These are phyloP conservation scores for Struthio camelus DNA, from an alignment of 2,113 vertebrate genomes.

Conservation along the genomic window DNA sequence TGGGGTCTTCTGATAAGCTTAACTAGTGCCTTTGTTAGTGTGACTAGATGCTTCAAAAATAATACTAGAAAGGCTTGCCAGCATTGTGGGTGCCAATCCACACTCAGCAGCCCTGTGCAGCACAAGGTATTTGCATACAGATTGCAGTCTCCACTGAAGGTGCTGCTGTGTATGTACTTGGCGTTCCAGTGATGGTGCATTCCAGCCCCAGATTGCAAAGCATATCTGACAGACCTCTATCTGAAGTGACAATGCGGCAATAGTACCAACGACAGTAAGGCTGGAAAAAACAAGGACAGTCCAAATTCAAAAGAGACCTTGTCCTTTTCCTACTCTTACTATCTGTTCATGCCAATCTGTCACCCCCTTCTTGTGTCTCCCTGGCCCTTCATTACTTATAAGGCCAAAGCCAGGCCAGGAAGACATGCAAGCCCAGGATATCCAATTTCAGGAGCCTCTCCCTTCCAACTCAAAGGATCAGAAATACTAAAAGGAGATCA, in stretches of 20 bases:
- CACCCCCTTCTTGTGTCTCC: not conserved
- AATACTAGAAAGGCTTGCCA: not conserved
- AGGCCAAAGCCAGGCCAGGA: not conserved
- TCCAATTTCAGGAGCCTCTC: not conserved
- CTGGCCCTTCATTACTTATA: not conserved
- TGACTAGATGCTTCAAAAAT: not conserved
- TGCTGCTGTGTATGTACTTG: not conserved
- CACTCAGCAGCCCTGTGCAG: not conserved
- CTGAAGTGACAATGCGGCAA: not conserved
- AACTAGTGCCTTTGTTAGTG: not conserved
- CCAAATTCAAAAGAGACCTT: not conserved
- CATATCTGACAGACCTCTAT: not conserved
- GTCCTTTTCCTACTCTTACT: not conserved
- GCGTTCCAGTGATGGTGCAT: not conserved
- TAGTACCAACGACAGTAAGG: not conserved
- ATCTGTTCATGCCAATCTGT: not conserved
- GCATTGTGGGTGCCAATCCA: not conserved
- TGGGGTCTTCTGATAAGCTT: not conserved
- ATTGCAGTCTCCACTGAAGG: not conserved
- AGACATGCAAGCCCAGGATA: not conserved
- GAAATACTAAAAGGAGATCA: not conserved
- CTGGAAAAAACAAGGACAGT: not conserved
- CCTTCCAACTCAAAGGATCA: not conserved
- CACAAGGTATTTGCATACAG: conserved; percentile 1
- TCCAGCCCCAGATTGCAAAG: not conserved